Evolutionary conservation across 2,888 invertebrate species (phyloP), one percentile per base, ranked within the genome.

Genomic region (Syrphus vitripennis): DNA sequence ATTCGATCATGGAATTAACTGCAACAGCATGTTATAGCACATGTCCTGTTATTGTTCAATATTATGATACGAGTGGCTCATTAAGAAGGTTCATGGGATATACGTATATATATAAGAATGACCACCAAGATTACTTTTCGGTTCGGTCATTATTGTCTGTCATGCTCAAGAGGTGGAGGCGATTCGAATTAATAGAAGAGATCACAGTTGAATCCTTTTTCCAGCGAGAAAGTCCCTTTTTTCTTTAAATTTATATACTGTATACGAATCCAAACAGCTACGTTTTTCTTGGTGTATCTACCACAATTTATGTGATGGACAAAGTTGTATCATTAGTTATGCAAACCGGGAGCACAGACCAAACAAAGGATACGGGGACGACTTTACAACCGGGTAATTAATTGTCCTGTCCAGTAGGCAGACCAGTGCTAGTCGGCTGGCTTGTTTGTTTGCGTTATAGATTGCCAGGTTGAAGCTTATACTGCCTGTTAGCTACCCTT

Each of bases 251-350:
- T 76, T 37, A n/a, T n/a, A n/a, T n/a, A n/a, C n/a, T n/a, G n/a
- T n/a, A n/a, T n/a, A 48, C 70, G 42, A 79, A 65, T 55, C 37
- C 12, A 31, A 37, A 24, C 7, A 10, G 45, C n/a, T 24, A 48
- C 26, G n/a, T 59, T 69, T 24, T 45, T 55, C 79, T 59, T 63
- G 77, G 34, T n/a, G n/a, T 45, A 59, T 86, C 67, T 55, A 89
- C 91, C 92, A 90, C 92, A 92, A 91, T 91, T 92, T 91, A 91
- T 91, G 92, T 90, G 91, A 91, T 91, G 90, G 90, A 90, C 90
- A 89, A 90, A 91, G 90, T 90, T 90, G 74, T 82, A 57, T 86
- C 86, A 82, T 86, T 86, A 86, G 86, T 86, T 86, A 86, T 86
- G 86, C 86, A 86, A 78, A 74, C 74, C 34, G 50, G 53, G 61